Base-by-base conservation (phyloP, 2,797 vertebrate species). In the Danionella dracula region DNA sequence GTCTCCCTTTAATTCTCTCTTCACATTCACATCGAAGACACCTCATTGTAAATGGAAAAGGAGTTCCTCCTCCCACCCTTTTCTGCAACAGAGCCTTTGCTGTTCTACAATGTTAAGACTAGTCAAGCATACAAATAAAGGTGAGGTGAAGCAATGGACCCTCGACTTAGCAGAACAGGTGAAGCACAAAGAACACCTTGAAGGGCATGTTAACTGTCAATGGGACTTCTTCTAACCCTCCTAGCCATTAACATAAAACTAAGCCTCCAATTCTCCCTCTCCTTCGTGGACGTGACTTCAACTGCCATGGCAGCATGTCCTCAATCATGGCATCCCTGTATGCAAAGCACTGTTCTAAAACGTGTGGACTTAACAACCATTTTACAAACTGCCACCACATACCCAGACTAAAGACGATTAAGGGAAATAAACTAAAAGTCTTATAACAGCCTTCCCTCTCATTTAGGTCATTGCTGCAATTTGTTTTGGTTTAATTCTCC, bases 41-140 rank as follows among this genome's bases (percentile, higher is more conserved):
- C 79, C 83, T 83, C 82, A 76, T 75, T 78, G 75, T 73, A 79
- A 77, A 42, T 10, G 78, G 73, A 76, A 78, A 20, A 44, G 78
- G 63, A 78, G 65, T 72, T 82, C 76, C 85, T 84, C 82, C 82
- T 81, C 82, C 80, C 62, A 68, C 74, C 66, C 66, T 76, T 81
- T 79, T 80, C 83, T 82, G 84, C 87, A 87, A 85, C 81, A 81
- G 78, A 81, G 81, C 81, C 84, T 83, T 79, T 79, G 73, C 78
- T 88, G 88, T 87, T 89, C 80, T 77, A 82, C 81, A 89, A 92
- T 93, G 92, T 93, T 91, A 90, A 88, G 88, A 93, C 90, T 93
- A 91, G 89, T 94, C 92, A 93, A 95, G 93, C 94, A 92, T 93
- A 93, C 93, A 92, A 93, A 94, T 89, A 94, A 95, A 94, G 93